These are phyloP conservation scores for Oryzias javanicus DNA, from an alignment of 2,113 vertebrate genomes.

Conservation along the genomic window DNA sequence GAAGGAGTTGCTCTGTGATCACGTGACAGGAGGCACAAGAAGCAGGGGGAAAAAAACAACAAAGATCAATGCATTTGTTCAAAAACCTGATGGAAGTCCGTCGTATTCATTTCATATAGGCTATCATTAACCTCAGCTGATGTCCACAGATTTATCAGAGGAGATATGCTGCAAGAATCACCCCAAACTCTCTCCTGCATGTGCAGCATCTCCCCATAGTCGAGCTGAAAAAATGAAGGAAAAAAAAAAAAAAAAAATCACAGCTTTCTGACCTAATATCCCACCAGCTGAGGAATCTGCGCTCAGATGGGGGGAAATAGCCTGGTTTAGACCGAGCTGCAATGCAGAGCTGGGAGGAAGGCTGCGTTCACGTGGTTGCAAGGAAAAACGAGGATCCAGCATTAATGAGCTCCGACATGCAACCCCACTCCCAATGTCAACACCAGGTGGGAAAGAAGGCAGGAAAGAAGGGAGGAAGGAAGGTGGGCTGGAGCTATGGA, in stretches of 20 bases:
- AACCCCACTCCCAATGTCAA: conserved; percentile 42
- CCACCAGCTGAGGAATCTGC: conserved; percentile 29
- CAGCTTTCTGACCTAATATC: conserved; percentile 19
- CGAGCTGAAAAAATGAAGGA: conserved; percentile 12
- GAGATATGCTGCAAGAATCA: conserved; percentile 3
- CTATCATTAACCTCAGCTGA: background rate
- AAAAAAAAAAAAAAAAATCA: no score
- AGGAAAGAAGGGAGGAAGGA: conserved; percentile 12
- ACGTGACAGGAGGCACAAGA: conserved; percentile 61
- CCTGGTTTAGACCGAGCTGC: conserved; percentile 64
- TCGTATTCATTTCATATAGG: background rate
- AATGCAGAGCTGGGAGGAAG: conserved; percentile 64
- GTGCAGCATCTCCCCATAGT: conserved; percentile 15
- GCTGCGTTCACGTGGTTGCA: conserved; percentile 53
- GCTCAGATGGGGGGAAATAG: conserved; percentile 29
- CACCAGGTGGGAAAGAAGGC: conserved; percentile 48
- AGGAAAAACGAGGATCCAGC: conserved; percentile 34
- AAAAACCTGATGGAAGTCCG: conserved; percentile 7
- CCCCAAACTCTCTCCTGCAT: conserved; percentile 2
- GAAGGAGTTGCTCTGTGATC: conserved; percentile 22
- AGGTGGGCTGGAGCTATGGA: conserved; percentile 16
- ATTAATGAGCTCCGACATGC: conserved; percentile 58
- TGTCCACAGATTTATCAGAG: background rate
- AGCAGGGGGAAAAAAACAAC: conserved; percentile 39
- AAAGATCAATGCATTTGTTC: conserved; percentile 42